phyloP scores from a whole-genome alignment of 2,888 invertebrate genomes.

The Acronicta alni region DNA sequence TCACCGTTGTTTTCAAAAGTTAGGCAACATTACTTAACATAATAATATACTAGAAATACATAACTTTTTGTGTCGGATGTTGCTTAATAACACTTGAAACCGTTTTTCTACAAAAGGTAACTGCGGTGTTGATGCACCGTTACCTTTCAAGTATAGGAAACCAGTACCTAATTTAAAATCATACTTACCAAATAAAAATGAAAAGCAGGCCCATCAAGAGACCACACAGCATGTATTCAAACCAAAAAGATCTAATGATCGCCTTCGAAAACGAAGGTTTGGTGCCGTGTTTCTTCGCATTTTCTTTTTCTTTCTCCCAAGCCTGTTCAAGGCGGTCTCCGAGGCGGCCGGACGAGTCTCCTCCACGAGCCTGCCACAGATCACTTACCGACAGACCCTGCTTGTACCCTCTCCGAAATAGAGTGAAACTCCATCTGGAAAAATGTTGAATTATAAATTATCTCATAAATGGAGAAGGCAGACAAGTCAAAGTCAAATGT shows the following conservation, averaged over 20 bases:
- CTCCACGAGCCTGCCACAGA: constrained; percentile 87
- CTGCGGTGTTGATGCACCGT: too few relatives aligned
- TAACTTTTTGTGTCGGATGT: too few relatives aligned
- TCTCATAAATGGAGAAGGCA: too few relatives aligned
- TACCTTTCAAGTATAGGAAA: neutral
- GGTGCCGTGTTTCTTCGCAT: constrained; percentile 70
- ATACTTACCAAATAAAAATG: constrained; percentile 39
- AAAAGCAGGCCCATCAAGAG: constrained; percentile 66
- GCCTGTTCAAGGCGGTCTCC: constrained; percentile 89
- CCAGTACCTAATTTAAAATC: neutral
- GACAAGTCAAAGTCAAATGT: too few relatives aligned
- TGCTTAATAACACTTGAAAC: too few relatives aligned
- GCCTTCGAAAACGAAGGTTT: constrained; percentile 86
- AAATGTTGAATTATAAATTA: constrained; percentile 41
- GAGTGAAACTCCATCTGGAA: constrained; percentile 66
- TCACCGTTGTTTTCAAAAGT: too few relatives aligned
- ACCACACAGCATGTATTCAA: constrained; percentile 84
- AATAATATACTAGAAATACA: too few relatives aligned
- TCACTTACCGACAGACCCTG: constrained; percentile 89
- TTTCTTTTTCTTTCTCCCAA: constrained; percentile 86
- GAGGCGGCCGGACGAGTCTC: constrained; percentile 88
- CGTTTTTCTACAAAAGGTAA: too few relatives aligned
- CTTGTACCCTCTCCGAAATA: constrained; percentile 87
- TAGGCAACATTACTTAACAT: too few relatives aligned
- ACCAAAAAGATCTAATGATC: constrained; percentile 85